Percentiles rank a stretch among this genome's conserved stretches.
phyloP scores from a whole-genome alignment of 1,140 invertebrate species.

The Caenorhabditis brenneri region DNA sequence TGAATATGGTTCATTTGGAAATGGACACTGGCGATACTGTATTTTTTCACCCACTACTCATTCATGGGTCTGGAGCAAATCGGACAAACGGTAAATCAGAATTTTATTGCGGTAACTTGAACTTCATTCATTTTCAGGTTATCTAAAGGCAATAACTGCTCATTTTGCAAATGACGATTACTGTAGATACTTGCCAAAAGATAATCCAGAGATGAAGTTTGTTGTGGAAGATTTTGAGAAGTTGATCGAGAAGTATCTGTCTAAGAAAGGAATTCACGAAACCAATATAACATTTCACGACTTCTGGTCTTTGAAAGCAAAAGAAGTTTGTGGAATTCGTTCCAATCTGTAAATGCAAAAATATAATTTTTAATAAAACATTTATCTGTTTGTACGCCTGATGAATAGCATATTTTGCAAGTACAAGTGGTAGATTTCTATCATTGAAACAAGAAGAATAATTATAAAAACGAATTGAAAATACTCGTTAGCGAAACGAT shows the following conservation, averaged over 20 bases:
- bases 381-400: no score
- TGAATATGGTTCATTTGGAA: conserved; percentile 75
- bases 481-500: no score
- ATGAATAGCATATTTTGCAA: no score
- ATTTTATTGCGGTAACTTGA: background rate
- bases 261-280: background rate
- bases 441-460: no score
- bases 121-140: conserved; percentile 46
- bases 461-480: no score
- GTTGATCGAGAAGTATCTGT: background rate
- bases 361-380: no score
- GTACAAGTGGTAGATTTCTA: no score
- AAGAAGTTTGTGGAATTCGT: background rate
- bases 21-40: conserved; percentile 88
- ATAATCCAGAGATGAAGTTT: background rate
- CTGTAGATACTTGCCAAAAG: conserved; percentile 77
- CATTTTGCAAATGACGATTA: conserved; percentile 80
- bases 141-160: conserved; percentile 79
- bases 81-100: conserved; percentile 73
- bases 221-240: background rate
- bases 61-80: conserved; percentile 86
- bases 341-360: background rate
- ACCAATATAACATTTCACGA: background rate
- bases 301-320: background rate
- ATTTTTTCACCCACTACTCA: conserved; percentile 86